Evolutionary conservation across 2,888 invertebrate genomes (phyloP), one percentile per base, ranked within the genome.

Genomic region (Volucella inanis): DNA sequence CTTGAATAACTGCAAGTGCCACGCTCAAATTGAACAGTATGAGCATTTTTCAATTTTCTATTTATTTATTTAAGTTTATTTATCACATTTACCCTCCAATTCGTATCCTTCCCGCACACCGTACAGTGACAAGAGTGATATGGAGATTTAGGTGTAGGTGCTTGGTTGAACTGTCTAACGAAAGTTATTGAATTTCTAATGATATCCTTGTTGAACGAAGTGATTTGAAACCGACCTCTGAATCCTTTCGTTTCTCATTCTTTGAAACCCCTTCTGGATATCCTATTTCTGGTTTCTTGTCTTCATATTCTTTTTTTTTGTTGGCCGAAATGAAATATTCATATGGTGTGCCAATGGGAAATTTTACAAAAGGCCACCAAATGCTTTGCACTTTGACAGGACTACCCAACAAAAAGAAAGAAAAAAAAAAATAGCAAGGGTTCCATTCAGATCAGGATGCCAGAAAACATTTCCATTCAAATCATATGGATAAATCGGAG

Each of bases 181-280:
- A 76, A 80, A 85, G 85, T 80, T 85, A 85, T 85, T 85, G 85
- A 85, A 85, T 85, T 76, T 85, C 80, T 85, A 85, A 85, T 85
- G 76, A 76, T 85, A 85, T 85, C 80, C 85, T 80, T 85, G 80
- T 80, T 71, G 75, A 80, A 75, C 49, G 84, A 80, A 85, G 80
- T 80, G 84, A 85, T 85, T 85, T 76, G 70, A 64, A 70, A 61
- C 68, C 55, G 80, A 62, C 61, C 74, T 68, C 64, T 55, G 74
- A 84, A 79, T 75, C 80, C 71, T 65, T 75, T 52, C 38, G 71
- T 47, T 65, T n/a, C 22, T 74, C 9, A 8, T 31, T 41, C 22
- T 52, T 45, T 15, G 31, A 31, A 4, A 31, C 31, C 31, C 31
- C 8, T 14, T 52, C 11, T 52, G 12, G 2, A 11, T 47, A 45